Evolutionary conservation across 1,140 invertebrate species (phyloP), one percentile per base, ranked within the genome.

Genomic region (Sitophilus oryzae): DNA sequence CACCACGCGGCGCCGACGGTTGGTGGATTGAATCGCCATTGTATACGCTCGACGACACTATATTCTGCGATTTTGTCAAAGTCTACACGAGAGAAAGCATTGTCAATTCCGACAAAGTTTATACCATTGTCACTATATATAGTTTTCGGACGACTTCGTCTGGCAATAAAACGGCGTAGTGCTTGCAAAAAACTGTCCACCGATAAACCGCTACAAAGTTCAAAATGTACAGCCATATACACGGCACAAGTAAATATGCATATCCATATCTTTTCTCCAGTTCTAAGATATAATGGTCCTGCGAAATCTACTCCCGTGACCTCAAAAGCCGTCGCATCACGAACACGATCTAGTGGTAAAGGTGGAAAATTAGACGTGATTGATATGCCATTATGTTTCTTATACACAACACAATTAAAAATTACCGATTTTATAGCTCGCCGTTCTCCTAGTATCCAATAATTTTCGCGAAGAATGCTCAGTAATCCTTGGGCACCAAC

Each of bases 161-260:
- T 45, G 6, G 30, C 45, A n/a, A 50, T 20, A 19, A 40, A 25
- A 14, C 46, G 19, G 9, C 46, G 10, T 35, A 51, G 21, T 15
- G 38, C 44, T 41, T 56, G 35, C 14, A 50, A 25, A 15, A 56
- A 41, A 11, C 14, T 19, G 47, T n/a, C n/a, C n/a, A n/a, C n/a
- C n/a, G n/a, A n/a, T n/a, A n/a, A n/a, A n/a, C n/a, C n/a, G n/a
- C n/a, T 50, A 3, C 61, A 55, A 3, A 71, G 36, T 56, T 74
- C 73, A 2, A 73, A 48, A 61, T 74, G 69, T 5, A 73, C 58
- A 1, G 67, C 70, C 30, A 67, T 41, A 47, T 66, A 68, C 11
- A 66, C 55, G 0, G 65, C 63, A 53, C 70, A 72, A 5, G 69
- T 54, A 40, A 60, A 71, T 6, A 74, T 2, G 8, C 58, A 57